A percentile compares a stretch with the other conserved stretches of the same genome.
Evolutionary conservation across 2,113 vertebrate genomes (phyloP).

Genomic region (Hypanus sabinus): DNA sequence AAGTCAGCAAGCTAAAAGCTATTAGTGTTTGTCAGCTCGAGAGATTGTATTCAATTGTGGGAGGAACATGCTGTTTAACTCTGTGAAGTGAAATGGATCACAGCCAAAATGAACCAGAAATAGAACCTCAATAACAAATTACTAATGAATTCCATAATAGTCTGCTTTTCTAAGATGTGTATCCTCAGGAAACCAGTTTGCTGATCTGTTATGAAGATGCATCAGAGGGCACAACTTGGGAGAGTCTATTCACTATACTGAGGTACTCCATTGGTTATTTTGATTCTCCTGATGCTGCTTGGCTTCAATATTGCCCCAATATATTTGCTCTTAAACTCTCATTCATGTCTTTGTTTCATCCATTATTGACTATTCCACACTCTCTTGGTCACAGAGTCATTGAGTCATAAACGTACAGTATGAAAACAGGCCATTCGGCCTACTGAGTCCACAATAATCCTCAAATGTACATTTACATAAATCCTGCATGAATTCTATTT

Average conservation of each 20-base stretch:
- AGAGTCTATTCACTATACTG: background rate
- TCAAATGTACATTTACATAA: too few relatives aligned
- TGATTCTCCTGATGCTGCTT: background rate
- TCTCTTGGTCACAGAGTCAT: background rate
- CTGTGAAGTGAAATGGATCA: slow-evolving; percentile 13
- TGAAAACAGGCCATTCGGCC: too few relatives aligned
- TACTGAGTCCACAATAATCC: too few relatives aligned
- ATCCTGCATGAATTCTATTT: too few relatives aligned
- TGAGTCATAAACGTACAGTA: too few relatives aligned
- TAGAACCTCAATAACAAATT: slow-evolving; percentile 26
- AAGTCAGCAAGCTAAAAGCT: slow-evolving; percentile 22
- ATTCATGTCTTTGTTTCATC: background rate
- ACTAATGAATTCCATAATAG: slow-evolving; percentile 19
- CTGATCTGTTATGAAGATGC: background rate
- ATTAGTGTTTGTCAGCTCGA: slow-evolving; percentile 28
- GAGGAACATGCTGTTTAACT: slow-evolving; percentile 23
- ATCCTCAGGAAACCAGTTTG: background rate
- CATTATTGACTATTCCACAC: background rate
- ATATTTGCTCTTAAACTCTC: background rate
- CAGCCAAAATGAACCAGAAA: background rate
- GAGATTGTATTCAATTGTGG: slow-evolving; percentile 23
- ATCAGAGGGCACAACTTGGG: too few relatives aligned
- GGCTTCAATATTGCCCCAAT: too few relatives aligned
- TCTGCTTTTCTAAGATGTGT: background rate
- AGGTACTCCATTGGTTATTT: background rate